A percentile compares a stretch with the other conserved stretches of the same genome.
Conservation (phyloP, 2,888 invertebrate species). For the Mesochorus sp. region DNA sequence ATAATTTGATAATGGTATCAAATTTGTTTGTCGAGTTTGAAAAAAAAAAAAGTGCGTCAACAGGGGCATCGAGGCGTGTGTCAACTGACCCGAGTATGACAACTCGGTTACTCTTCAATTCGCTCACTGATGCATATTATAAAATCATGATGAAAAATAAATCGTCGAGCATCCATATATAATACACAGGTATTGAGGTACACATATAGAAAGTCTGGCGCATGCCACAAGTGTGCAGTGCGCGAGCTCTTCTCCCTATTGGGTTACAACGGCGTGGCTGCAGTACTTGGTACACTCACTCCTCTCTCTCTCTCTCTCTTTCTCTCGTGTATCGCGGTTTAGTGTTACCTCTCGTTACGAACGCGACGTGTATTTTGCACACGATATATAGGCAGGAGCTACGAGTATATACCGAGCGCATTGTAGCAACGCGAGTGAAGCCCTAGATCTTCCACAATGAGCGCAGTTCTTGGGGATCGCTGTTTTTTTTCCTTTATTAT, state of each 20-base stretch:
- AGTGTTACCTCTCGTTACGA: constrained; percentile 71
- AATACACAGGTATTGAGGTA: too few species aligned
- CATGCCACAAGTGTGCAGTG: constrained; percentile 80
- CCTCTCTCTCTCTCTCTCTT: constrained; percentile 61
- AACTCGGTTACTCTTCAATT: too few species aligned
- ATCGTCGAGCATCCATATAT: background rate
- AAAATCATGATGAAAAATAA: background rate
- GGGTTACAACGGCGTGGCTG: constrained; percentile 72
- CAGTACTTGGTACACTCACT: constrained; percentile 26
- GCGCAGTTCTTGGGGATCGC: constrained; percentile 23
- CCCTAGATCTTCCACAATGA: constrained; percentile 64
- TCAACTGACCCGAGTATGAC: too few species aligned
- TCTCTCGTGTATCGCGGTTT: constrained; percentile 67
- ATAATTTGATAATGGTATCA: too few species aligned
- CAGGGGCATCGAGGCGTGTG: too few species aligned
- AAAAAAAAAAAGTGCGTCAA: too few species aligned
- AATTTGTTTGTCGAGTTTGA: too few species aligned
- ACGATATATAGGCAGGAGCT: background rate
- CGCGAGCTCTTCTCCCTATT: constrained; percentile 71
- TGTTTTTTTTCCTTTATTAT: background rate
- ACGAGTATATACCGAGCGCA: constrained; percentile 20
- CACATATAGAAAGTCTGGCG: constrained; percentile 64
- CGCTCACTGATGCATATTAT: too few species aligned
- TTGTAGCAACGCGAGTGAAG: constrained; percentile 61
- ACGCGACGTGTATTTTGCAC: constrained; percentile 51